Base-by-base conservation (phyloP, 2,797 vertebrate genomes). In the Choloepus didactylus region DNA sequence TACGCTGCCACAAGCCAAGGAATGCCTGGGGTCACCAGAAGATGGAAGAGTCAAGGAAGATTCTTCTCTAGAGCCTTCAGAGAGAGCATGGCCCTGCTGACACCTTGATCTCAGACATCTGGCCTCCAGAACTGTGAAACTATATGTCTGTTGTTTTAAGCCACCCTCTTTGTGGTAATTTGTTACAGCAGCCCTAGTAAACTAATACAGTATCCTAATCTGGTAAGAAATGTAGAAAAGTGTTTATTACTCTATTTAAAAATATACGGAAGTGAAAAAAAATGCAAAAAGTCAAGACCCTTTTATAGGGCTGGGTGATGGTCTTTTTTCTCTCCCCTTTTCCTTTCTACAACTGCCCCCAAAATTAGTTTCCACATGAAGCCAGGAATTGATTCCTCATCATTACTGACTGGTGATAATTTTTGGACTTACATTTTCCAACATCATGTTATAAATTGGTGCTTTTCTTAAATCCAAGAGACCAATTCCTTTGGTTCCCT, bases 291-390 rank as follows among this genome's bases (percentile, higher is more conserved):
- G 51, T 86, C 81, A 92, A 81, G 35, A 80, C 62, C 9, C 11
- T 83, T 73, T 94, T 90, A 69, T 60, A 90, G 12, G 70, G 31
- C 62, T 27, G 38, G 4, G 9, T 87, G 5, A 38, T 80, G 51
- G 31, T 23, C 38, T 87, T 38, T 80, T 27, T 31, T 10, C 35
- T 6, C 15, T 16, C 9, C 29, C 35, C 25, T 38, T 64, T 60
- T 60, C 8, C 23, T 25, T 31, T 25, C n/a, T 56, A 64, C 31
- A 81, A 35, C 5, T 62, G n/a, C 31, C 27, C 31, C 60, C 3
- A 54, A 87, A 87, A 89, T 85, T 62, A 84, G 44, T 87, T 89
- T 83, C 62, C n/a, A 73, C 51, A 87, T 69, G 86, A 92, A 86
- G 19, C 44, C 80, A 86, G 35, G 41, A 56, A 54, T 38, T 69